Evolutionary conservation across 2,888 invertebrate species (phyloP), one percentile per base, ranked within the genome.

Genomic region (Trisateles emortualis): DNA sequence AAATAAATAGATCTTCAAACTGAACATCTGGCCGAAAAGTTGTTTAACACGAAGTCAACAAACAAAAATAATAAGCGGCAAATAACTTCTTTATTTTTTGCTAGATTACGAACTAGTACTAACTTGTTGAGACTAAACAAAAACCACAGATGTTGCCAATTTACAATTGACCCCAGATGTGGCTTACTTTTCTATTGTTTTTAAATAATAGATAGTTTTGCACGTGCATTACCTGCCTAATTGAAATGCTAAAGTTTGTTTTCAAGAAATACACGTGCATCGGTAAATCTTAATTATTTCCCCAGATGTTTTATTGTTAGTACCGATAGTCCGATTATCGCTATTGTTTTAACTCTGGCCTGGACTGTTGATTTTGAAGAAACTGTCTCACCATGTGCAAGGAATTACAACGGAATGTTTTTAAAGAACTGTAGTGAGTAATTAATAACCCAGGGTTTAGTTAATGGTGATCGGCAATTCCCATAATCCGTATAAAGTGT

Each of bases 191-290:
- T 1, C 11, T 39, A 39, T 39, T 39, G 22, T 39, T 36, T 19
- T 39, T 8, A 9, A 39, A 11, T 22, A 39, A 39, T 36, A 19
- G 36, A n/a, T 6, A n/a, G 11, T 39, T 39, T 39, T 39, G 39
- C 39, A 39, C 24, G 36, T 38, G 36, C 36, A n/a, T 38, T 39
- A 39, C 39, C 39, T 39, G 39, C n/a, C 22, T 39, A 36, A 36
- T 36, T 36, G n/a, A 36, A 19, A 36, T 19, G 8, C 35, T 35
- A 16, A 4, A 9, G 35, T 10, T 14, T 10, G 16, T 39, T 22
- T 19, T 11, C 1, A 6, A 26, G 9, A 26, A 39, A 22, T n/a
- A 11, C 24, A 39, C 11, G 5, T 39, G 24, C 22, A 22, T 38
- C 22, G 22, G 4, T 11, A 8, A 10, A 2, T 3, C 26, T 26